These are phyloP conservation scores for Microcaecilia unicolor DNA, from an alignment of 2,797 vertebrate species.

Conservation along the genomic window DNA sequence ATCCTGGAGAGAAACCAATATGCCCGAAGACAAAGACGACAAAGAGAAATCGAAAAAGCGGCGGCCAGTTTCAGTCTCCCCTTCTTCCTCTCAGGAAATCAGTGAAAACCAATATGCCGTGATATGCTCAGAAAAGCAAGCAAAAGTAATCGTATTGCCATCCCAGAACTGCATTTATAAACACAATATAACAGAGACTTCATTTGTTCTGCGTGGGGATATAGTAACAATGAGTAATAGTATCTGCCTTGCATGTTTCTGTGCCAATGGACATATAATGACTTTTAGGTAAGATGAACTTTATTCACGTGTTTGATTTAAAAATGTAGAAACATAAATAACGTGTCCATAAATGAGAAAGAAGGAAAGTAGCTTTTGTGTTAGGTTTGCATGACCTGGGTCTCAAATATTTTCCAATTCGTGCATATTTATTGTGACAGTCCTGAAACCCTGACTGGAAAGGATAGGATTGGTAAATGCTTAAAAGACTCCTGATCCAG, in stretches of 20 bases:
- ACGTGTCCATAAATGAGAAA: too few species aligned
- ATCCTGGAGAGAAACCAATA: slow-evolving; percentile 83
- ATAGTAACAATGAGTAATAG: slow-evolving; percentile 84
- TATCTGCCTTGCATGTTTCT: slow-evolving; percentile 89
- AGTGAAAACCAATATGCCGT: slow-evolving; percentile 90
- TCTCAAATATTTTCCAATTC: too few species aligned
- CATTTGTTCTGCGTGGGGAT: slow-evolving; percentile 90
- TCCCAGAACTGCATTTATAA: slow-evolving; percentile 90
- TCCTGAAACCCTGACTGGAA: too few species aligned
- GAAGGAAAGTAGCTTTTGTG: too few species aligned
- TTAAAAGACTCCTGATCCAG: too few species aligned
- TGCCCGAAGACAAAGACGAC: slow-evolving; percentile 82
- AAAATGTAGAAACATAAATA: too few species aligned
- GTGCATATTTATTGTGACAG: too few species aligned
- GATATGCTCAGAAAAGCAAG: slow-evolving; percentile 97
- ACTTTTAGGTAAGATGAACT: slow-evolving; percentile 79
- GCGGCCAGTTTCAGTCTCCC: slow-evolving; percentile 87
- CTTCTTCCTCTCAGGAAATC: slow-evolving; percentile 89
- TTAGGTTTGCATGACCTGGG: too few species aligned
- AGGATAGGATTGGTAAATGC: too few species aligned
- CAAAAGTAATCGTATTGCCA: slow-evolving; percentile 90
- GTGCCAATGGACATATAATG: slow-evolving; percentile 98
- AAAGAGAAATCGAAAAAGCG: slow-evolving; percentile 76
- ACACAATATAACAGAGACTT: slow-evolving; percentile 95
- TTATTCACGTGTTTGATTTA: too few species aligned